phyloP scores from a whole-genome alignment of 2,888 invertebrate species.

The Scaptomyza reducta region DNA sequence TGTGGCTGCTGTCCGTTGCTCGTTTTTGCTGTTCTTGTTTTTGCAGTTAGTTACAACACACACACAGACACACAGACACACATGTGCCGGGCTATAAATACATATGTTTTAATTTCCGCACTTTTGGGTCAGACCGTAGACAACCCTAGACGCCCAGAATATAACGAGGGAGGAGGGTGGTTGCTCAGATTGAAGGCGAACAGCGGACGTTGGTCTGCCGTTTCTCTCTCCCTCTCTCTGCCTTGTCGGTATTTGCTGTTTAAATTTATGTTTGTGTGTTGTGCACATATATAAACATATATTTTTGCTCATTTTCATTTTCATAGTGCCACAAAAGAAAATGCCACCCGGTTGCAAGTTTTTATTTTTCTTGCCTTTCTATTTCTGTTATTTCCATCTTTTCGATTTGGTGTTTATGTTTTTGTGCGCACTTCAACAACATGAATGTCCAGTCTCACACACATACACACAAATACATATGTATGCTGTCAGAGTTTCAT shows the following conservation, averaged over 20 bases:
- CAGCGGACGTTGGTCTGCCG: slow-evolving; percentile 70
- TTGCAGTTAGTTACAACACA: slow-evolving; percentile 51
- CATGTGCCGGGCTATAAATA: slow-evolving; percentile 69
- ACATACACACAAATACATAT: slow-evolving; percentile 10
- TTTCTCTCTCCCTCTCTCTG: slow-evolving; percentile 22
- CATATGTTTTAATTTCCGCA: slow-evolving; percentile 80
- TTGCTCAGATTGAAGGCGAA: slow-evolving; percentile 68
- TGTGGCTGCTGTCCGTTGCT: slow-evolving; percentile 26
- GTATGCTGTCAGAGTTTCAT: slow-evolving; percentile 48
- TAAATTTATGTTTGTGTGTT: slow-evolving; percentile 55
- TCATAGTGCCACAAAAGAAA: slow-evolving; percentile 16
- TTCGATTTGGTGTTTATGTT: slow-evolving; percentile 75
- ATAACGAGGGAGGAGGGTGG: slow-evolving; percentile 3
- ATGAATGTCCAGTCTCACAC: slow-evolving; percentile 53
- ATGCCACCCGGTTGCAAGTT: slow-evolving; percentile 50
- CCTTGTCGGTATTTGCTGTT: slow-evolving; percentile 25
- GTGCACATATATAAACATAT: no score
- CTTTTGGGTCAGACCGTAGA: slow-evolving; percentile 73
- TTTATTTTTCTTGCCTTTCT: slow-evolving; percentile 59
- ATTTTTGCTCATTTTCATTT: slow-evolving; percentile 49
- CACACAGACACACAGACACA: slow-evolving; percentile 30
- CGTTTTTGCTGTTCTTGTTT: slow-evolving; percentile 19
- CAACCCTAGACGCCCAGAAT: slow-evolving; percentile 31
- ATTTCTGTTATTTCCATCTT: slow-evolving; percentile 7
- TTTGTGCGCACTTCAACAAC: slow-evolving; percentile 67